A percentile compares a stretch with the other conserved stretches of the same genome.
Conservation (phyloP, 2,888 invertebrate genomes). For the Chymomyza amoena region DNA sequence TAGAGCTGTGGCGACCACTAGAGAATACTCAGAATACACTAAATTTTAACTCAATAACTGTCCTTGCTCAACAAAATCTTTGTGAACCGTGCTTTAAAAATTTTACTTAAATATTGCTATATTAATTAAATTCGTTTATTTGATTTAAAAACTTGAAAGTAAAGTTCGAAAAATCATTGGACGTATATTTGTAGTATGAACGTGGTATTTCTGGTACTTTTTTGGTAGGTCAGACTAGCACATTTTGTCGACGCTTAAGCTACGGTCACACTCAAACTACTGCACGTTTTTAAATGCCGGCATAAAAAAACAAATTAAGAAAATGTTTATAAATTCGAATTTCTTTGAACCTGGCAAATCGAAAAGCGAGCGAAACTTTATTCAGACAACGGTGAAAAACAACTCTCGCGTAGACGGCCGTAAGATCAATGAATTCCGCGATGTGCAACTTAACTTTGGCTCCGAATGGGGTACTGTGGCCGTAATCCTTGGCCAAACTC, state of each 20-base stretch:
- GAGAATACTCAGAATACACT: too few species aligned
- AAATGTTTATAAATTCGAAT: slow-evolving; percentile 57
- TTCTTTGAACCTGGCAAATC: slow-evolving; percentile 59
- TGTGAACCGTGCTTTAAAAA: too few species aligned
- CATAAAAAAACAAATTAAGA: not conserved
- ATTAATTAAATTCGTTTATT: too few species aligned
- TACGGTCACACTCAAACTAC: not conserved
- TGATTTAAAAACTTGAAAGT: too few species aligned
- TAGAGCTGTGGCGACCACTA: too few species aligned
- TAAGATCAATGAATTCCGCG: slow-evolving; percentile 85
- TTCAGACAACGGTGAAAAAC: slow-evolving; percentile 52
- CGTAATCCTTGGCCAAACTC: slow-evolving; percentile 89
- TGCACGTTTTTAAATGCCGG: slow-evolving; percentile 51
- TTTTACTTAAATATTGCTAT: too few species aligned
- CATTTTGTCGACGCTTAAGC: not conserved
- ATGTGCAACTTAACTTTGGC: slow-evolving; percentile 86
- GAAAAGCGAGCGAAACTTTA: slow-evolving; percentile 48
- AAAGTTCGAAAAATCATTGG: too few species aligned
- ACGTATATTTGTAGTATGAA: not conserved
- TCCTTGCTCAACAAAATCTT: too few species aligned
- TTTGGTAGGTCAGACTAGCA: not conserved
- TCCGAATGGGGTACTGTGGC: slow-evolving; percentile 90
- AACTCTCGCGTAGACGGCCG: slow-evolving; percentile 86
- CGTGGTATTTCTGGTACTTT: not conserved
- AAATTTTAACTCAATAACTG: too few species aligned